phyloP scores from a whole-genome alignment of 2,113 vertebrate species.

The Chaetops frenatus region DNA sequence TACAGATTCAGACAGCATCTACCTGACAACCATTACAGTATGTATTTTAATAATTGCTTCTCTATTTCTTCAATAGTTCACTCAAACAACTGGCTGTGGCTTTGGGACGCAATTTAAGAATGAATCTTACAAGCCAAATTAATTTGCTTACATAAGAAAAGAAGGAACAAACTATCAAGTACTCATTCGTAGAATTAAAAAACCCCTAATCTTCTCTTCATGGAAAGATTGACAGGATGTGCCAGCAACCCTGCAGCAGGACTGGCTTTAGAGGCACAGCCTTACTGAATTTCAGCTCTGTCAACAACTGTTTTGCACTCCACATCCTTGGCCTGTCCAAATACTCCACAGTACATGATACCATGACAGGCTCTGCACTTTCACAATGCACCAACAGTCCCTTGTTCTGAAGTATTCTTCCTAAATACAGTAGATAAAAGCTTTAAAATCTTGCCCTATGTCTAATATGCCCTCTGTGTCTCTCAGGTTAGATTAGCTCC shows the following conservation, averaged over 20 bases:
- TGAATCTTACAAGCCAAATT: background rate
- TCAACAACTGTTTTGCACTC: fast-evolving
- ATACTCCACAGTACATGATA: fast-evolving
- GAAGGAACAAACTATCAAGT: background rate
- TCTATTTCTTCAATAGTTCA: background rate
- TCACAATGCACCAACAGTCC: fast-evolving
- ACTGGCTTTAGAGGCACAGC: background rate
- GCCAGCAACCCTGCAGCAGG: background rate
- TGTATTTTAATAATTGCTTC: background rate
- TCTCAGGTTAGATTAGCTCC: background rate
- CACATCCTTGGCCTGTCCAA: background rate
- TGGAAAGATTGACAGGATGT: background rate
- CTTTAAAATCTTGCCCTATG: background rate
- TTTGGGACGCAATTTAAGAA: background rate
- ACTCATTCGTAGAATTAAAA: background rate
- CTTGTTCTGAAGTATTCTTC: background rate
- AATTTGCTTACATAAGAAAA: background rate
- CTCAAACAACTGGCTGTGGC: background rate
- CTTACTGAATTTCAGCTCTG: background rate
- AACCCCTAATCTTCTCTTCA: background rate
- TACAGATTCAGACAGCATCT: background rate
- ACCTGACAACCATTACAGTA: background rate
- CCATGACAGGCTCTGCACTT: fast-evolving
- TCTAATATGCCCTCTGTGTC: background rate
- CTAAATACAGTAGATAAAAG: background rate